phyloP scores from a whole-genome alignment of 2,888 invertebrate genomes.

The Meteorus colon region DNA sequence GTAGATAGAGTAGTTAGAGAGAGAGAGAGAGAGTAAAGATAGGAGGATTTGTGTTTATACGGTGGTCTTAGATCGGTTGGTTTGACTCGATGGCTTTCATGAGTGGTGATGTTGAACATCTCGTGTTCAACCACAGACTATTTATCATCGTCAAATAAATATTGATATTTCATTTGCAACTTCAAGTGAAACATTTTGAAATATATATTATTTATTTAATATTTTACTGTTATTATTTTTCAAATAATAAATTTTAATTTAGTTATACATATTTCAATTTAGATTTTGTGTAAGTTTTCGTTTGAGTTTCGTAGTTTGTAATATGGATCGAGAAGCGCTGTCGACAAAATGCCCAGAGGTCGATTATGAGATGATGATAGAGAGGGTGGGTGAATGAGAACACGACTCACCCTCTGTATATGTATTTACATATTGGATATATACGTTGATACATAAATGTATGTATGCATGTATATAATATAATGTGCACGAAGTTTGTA shows the following conservation, averaged over 20 bases:
- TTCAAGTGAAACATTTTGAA: not conserved
- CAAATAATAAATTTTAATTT: not conserved
- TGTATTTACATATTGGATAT: not conserved
- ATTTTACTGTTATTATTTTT: not conserved
- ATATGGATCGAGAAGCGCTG: not conserved
- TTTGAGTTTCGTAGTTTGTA: not conserved
- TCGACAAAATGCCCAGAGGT: not conserved
- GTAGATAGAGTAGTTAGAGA: not conserved
- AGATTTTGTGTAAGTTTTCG: not conserved
- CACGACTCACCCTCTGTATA: not conserved
- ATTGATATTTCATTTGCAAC: not conserved
- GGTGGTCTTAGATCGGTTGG: constrained; percentile 25
- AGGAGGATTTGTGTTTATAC: constrained; percentile 27
- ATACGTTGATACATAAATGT: not conserved
- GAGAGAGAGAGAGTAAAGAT: not conserved
- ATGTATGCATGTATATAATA: not conserved
- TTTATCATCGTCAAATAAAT: not conserved
- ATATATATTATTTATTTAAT: not conserved
- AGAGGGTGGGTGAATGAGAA: not conserved
- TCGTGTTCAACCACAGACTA: not conserved
- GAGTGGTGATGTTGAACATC: not conserved
- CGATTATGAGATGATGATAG: not conserved
- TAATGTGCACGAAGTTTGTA: not conserved
- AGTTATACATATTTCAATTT: constrained; percentile 3
- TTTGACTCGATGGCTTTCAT: constrained; percentile 22